A percentile compares a stretch with the other conserved stretches of the same genome.
Evolutionary conservation across 2,888 invertebrate species (phyloP).

Genomic region (Neelides folsomi): DNA sequence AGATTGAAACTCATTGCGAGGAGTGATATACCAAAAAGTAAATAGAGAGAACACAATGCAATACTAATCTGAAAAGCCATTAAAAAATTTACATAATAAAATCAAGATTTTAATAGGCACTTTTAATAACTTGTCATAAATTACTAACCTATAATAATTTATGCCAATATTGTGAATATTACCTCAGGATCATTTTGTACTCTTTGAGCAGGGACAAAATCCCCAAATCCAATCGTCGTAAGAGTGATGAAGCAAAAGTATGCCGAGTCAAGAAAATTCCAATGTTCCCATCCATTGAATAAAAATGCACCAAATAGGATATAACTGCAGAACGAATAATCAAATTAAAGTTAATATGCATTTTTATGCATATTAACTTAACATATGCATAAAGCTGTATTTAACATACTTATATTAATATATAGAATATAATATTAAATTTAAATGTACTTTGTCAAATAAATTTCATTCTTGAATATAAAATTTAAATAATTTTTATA

Average conservation of each 20-base stretch:
- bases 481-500: no score
- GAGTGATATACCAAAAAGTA: conserved; percentile 84
- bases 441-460: no score
- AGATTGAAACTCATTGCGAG: conserved; percentile 94
- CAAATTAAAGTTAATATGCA: no score
- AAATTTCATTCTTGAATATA: no score
- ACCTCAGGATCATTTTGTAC: conserved; percentile 4
- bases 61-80: conserved; percentile 42
- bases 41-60: conserved; percentile 78
- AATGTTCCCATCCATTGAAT: conserved; percentile 20
- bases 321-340: conserved; percentile 1
- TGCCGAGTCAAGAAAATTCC: conserved; percentile 61
- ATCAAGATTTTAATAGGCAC: no score
- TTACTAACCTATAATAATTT: no score
- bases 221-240: conserved; percentile 50
- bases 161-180: background rate
- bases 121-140: no score
- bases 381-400: no score
- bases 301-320: conserved; percentile 21
- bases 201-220: conserved; percentile 21
- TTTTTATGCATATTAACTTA: no score
- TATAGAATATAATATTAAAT: no score
- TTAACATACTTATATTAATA: no score
- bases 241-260: conserved; percentile 90
- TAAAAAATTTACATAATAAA: no score